Base-by-base conservation (phyloP, 2,888 invertebrate species). In the Chelonus formosanus region DNA sequence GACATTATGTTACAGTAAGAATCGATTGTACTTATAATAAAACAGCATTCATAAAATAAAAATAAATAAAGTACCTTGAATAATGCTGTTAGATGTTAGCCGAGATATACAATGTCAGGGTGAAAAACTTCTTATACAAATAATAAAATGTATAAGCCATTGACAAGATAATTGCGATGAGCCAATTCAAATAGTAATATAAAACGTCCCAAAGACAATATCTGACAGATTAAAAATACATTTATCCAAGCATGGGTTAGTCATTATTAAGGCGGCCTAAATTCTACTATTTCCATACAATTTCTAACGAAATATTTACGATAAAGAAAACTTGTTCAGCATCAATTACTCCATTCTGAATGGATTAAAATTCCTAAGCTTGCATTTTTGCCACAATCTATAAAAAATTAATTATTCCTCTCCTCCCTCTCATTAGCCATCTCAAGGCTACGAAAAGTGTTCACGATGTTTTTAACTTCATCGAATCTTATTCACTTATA, bases 141-240 rank as follows among this genome's bases (percentile, higher is more conserved):
- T 32, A 32, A 4, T 20, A 20, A 32, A 52, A 32, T 4, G 32
- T 32, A 32, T 52, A 52, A 32, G 31, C 10, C 31, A 31, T 44
- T 32, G 44, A 40, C 52, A 67, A 65, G 53, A 68, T 56, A 52
- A 74, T 71, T 74, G 73, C 73, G 71, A 74, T 71, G 75, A 77
- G 74, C 72, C 73, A 73, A 75, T 72, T 75, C 73, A 77, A 70
- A 67, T 75, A 78, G 78, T 74, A 80, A 82, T 79, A 75, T 75
- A 78, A 78, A 80, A 81, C 82, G 82, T 83, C 82, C 82, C 76
- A 75, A 80, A 77, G 82, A 83, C 82, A 81, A 82, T 82, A 78
- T 72, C 66, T 68, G 65, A 70, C 56, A 71, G 70, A 71, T 72
- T 69, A 53, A 71, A 70, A 56, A 20, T 65, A 71, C 69, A 69